phyloP scores from a whole-genome alignment of 2,888 invertebrate genomes.

The Adelognathus sp. region DNA sequence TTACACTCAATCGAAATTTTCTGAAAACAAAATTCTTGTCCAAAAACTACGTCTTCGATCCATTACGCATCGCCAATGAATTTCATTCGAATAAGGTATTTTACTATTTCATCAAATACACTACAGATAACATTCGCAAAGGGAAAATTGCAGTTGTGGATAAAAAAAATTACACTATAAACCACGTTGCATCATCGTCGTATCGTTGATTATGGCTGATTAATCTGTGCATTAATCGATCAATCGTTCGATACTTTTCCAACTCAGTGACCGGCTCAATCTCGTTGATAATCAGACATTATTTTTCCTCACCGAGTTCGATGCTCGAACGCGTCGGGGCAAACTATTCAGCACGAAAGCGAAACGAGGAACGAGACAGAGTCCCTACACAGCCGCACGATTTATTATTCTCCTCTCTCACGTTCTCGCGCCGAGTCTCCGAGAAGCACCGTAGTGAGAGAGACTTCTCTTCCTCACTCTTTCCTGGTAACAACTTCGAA shows the following conservation, averaged over 20 bases:
- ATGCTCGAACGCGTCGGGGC: neutral
- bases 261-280: neutral
- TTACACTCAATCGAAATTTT: no score
- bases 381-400: conserved; percentile 32
- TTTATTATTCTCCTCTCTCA: conserved; percentile 54
- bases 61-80: no score
- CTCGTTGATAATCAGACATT: conserved; percentile 40
- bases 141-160: neutral
- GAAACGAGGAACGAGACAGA: conserved; percentile 5
- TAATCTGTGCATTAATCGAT: neutral
- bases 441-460: neutral
- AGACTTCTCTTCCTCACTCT: conserved; percentile 35
- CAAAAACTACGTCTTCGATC: no score
- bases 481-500: conserved; percentile 61
- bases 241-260: neutral
- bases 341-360: neutral
- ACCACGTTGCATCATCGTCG: neutral
- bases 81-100: no score
- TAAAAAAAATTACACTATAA: neutral
- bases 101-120: no score
- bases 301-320: neutral
- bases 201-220: neutral
- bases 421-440: conserved; percentile 23
- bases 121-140: neutral
- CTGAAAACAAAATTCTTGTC: no score